phyloP scores from a whole-genome alignment of 2,888 invertebrate species.

The Dynastes grantii region DNA sequence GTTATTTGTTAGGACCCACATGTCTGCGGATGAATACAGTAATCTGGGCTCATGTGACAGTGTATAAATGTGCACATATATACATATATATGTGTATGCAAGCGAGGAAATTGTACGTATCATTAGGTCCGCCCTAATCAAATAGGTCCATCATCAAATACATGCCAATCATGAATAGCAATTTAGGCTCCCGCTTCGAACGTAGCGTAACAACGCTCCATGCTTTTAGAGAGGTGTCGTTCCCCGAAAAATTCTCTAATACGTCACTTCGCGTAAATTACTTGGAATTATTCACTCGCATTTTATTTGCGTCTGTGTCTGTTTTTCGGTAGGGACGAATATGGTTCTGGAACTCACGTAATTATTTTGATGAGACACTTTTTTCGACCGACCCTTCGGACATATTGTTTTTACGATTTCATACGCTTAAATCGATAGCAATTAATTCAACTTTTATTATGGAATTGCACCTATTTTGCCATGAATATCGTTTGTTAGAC shows the following conservation, averaged over 20 bases:
- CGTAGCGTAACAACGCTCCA: not conserved
- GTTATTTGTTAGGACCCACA: slow-evolving; percentile 68
- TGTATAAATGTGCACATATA: slow-evolving; percentile 62
- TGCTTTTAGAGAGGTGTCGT: slow-evolving; percentile 53
- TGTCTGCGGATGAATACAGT: slow-evolving; percentile 67
- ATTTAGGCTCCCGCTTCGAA: slow-evolving; percentile 58
- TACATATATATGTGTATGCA: slow-evolving; percentile 63
- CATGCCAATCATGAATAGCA: slow-evolving; percentile 68
- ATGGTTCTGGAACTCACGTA: slow-evolving; percentile 52
- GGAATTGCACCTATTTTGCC: too few species aligned
- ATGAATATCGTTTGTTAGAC: too few species aligned
- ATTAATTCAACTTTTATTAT: slow-evolving; percentile 4
- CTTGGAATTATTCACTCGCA: slow-evolving; percentile 64
- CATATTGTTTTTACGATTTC: slow-evolving; percentile 37
- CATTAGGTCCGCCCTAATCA: slow-evolving; percentile 69
- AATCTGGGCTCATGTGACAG: slow-evolving; percentile 68
- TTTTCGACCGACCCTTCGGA: slow-evolving; percentile 57
- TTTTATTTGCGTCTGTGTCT: slow-evolving; percentile 62
- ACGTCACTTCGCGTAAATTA: slow-evolving; percentile 63
- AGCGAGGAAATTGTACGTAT: slow-evolving; percentile 70
- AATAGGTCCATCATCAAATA: slow-evolving; percentile 70
- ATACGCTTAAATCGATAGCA: slow-evolving; percentile 48
- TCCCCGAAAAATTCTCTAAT: slow-evolving; percentile 62
- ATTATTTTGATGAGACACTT: slow-evolving; percentile 65
- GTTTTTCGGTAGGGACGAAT: not conserved